Conservation (phyloP, 2,888 invertebrate species). For the Minunthozetes semirufus region DNA sequence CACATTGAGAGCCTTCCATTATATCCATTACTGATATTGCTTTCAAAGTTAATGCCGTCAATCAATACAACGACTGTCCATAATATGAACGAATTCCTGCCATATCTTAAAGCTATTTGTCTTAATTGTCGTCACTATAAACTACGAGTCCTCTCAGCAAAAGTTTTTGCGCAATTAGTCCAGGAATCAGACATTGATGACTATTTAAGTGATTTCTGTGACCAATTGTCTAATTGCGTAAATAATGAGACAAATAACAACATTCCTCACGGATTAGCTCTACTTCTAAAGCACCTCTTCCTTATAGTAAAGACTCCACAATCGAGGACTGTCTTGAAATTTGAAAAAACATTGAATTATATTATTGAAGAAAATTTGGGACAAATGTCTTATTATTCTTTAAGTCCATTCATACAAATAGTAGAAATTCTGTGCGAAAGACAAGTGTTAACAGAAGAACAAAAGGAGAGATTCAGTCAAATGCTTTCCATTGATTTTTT, state of each 20-base stretch:
- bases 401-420: slow-evolving; percentile 3
- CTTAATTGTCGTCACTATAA: slow-evolving; percentile 33
- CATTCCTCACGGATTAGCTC: slow-evolving; percentile 20
- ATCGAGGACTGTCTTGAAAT: background rate
- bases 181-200: background rate
- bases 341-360: background rate
- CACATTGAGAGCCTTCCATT: slow-evolving; percentile 18
- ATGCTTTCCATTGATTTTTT: background rate
- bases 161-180: slow-evolving; percentile 21
- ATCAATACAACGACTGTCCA: slow-evolving; percentile 18
- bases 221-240: background rate
- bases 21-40: slow-evolving; percentile 30
- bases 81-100: slow-evolving; percentile 29
- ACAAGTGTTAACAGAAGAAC: background rate
- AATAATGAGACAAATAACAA: background rate
- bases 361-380: background rate
- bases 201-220: background rate
- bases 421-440: background rate
- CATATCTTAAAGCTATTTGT: background rate
- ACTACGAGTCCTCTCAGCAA: slow-evolving; percentile 29
- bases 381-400: slow-evolving; percentile 22
- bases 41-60: slow-evolving; percentile 28
- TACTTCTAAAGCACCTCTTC: slow-evolving; percentile 7
- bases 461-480: background rate
- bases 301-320: background rate